Evolutionary conservation across 1,140 invertebrate species (phyloP), one percentile per base, ranked within the genome.

Genomic region (Phymastichus coffea): DNA sequence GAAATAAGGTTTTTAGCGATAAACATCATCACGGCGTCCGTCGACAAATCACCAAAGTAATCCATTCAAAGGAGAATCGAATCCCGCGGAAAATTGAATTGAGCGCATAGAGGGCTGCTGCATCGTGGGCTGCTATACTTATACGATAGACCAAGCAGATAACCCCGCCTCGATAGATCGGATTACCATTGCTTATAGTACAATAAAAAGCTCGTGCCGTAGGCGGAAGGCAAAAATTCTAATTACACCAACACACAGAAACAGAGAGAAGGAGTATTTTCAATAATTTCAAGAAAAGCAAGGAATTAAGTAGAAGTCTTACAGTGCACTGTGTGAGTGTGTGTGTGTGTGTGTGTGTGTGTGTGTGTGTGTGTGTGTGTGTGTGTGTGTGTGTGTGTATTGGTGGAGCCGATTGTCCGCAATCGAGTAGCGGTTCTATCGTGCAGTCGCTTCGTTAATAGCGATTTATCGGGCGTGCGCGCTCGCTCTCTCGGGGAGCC

Each of bases 391-490:
- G n/a, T n/a, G n/a, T n/a, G n/a, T n/a, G n/a, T n/a, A n/a, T n/a
- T n/a, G n/a, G n/a, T n/a, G n/a, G n/a, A n/a, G n/a, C n/a, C n/a
- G n/a, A n/a, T n/a, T n/a, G 0, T n/a, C 10, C 7, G 28, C 28
- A 52, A 52, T 52, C 30, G 57, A 59, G 38, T 59, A 59, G 49
- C 57, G 57, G 57, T 59, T 46, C 41, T 35, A 22, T n/a, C 15
- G 15, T 12, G n/a, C n/a, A n/a, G n/a, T n/a, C 12, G 43, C 47
- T 55, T 61, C 58, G 58, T 61, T 61, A 60, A 61, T 61, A 41
- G 51, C 58, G 58, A 61, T 61, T 61, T 61, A 61, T 61, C 58
- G 58, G 17, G 57, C n/a, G 58, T 12, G 28, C 47, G 14, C 19
- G 43, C 17, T n/a, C n/a, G n/a, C n/a, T n/a, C n/a, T n/a, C n/a